These are phyloP conservation scores for Indicator indicator DNA, from an alignment of 2,113 vertebrate species.

Conservation along the genomic window DNA sequence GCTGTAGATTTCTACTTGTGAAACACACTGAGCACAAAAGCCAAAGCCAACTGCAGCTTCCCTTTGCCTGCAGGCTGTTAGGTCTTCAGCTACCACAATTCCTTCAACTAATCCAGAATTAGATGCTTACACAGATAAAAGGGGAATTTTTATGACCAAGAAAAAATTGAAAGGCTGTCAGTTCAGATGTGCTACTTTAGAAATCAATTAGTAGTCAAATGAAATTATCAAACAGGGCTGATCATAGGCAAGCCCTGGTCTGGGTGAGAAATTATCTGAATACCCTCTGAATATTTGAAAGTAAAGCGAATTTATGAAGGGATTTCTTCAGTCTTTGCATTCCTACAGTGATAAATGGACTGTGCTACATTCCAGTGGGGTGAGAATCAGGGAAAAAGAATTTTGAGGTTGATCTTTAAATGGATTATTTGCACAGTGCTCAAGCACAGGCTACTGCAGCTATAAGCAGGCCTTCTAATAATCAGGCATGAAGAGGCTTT, in stretches of 20 bases:
- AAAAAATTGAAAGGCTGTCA: background rate
- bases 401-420: constrained; percentile 33
- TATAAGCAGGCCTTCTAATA: background rate
- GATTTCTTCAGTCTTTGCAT: constrained; percentile 7
- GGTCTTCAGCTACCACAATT: background rate
- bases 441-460: background rate
- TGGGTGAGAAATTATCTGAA: background rate
- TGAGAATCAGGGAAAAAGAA: constrained; percentile 17
- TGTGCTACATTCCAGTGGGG: constrained; percentile 23
- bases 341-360: background rate
- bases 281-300: background rate
- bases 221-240: background rate
- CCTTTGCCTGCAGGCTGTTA: background rate
- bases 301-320: background rate
- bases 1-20: background rate
- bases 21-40: background rate
- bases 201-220: background rate
- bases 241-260: background rate
- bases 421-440: background rate
- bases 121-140: background rate
- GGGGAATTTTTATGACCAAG: background rate
- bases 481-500: background rate
- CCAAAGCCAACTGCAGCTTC: background rate
- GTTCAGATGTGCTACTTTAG: background rate
- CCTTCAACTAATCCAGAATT: background rate